Conservation (phyloP, 2,888 invertebrate genomes). For the Tholera decimalis region DNA sequence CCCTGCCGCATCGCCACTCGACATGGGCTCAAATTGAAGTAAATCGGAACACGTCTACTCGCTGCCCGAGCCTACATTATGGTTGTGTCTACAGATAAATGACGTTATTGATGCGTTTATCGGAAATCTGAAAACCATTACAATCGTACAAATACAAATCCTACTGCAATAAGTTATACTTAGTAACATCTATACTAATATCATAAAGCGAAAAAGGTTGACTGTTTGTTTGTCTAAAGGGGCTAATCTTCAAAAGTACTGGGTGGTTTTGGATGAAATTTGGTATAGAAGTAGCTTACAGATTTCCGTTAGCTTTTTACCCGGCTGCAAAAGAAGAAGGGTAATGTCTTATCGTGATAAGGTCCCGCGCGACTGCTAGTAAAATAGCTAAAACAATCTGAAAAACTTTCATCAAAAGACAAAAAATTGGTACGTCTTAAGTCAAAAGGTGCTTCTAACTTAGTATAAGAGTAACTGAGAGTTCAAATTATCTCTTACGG, state of each 20-base stretch:
- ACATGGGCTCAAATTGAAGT: constrained; percentile 77
- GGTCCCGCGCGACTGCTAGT: too few relatives aligned
- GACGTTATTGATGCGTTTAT: constrained; percentile 51
- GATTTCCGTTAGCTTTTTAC: too few relatives aligned
- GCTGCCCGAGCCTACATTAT: constrained; percentile 54
- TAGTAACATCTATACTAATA: background rate
- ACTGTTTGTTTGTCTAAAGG: too few relatives aligned
- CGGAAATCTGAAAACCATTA: constrained; percentile 31
- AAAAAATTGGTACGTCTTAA: background rate
- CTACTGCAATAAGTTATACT: too few relatives aligned
- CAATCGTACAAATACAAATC: background rate
- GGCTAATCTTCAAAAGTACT: too few relatives aligned
- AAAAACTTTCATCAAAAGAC: background rate
- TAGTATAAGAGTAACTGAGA: constrained; percentile 25
- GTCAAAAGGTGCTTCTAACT: constrained; percentile 22
- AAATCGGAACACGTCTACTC: constrained; percentile 69
- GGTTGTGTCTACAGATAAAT: constrained; percentile 52
- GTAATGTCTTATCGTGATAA: too few relatives aligned
- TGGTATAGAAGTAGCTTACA: too few relatives aligned
- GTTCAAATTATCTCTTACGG: constrained; percentile 44
- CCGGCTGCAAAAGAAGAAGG: too few relatives aligned
- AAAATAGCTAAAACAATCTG: constrained; percentile 1
- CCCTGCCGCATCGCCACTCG: constrained; percentile 70
- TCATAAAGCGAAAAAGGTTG: too few relatives aligned
- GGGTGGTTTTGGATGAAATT: too few relatives aligned